Evolutionary conservation across 2,797 vertebrate species (phyloP).

Genomic region (Characodon lateralis): DNA sequence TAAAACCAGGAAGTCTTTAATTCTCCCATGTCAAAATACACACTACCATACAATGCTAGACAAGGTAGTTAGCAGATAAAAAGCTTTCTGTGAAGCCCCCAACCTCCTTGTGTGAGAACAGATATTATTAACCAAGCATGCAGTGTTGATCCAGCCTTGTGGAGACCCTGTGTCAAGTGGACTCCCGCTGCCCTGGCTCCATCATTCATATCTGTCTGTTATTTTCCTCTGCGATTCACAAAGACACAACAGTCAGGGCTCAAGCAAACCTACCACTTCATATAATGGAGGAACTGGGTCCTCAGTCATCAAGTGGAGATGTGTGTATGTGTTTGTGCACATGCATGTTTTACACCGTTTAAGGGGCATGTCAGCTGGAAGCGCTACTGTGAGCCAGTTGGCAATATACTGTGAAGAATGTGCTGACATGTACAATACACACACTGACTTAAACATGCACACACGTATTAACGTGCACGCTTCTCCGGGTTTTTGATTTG

Average conservation of each 20-base stretch:
- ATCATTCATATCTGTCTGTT: constrained; percentile 68
- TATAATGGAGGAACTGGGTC: constrained; percentile 1
- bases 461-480: constrained; percentile 36
- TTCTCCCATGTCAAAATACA: background rate
- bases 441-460: constrained; percentile 35
- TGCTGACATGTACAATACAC: constrained; percentile 43
- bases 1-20: constrained; percentile 8
- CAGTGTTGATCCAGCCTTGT: constrained; percentile 72
- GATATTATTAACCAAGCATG: constrained; percentile 68
- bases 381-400: constrained; percentile 57
- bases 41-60: constrained; percentile 50
- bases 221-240: constrained; percentile 45
- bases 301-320: constrained; percentile 5
- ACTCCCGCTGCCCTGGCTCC: constrained; percentile 72
- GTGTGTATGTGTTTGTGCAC: constrained; percentile 23
- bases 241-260: constrained; percentile 17
- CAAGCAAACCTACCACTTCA: constrained; percentile 18
- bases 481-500: constrained; percentile 53
- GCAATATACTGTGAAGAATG: constrained; percentile 60
- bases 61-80: constrained; percentile 65
- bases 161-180: constrained; percentile 73
- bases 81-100: constrained; percentile 38
- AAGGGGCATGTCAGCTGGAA: constrained; percentile 36
- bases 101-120: constrained; percentile 50
- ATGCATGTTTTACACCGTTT: constrained; percentile 17